These are phyloP conservation scores for Himalopsyche kuldschensis DNA, from an alignment of 2,888 invertebrate species.

Conservation along the genomic window DNA sequence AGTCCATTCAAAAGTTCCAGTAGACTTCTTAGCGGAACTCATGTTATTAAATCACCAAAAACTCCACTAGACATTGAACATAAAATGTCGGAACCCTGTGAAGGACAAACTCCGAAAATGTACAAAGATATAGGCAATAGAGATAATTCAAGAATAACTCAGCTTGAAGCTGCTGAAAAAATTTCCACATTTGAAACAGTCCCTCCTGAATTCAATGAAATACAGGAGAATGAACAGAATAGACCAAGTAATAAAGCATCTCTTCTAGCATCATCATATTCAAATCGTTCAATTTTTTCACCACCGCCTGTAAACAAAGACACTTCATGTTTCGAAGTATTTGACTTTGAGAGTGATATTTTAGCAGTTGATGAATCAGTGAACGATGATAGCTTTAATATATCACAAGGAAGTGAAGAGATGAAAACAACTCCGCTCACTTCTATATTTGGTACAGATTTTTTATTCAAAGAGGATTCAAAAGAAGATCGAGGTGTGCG, in stretches of 20 bases:
- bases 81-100: constrained; percentile 33
- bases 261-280: constrained; percentile 44
- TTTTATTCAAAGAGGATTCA: constrained; percentile 74
- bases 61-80: constrained; percentile 47
- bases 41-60: constrained; percentile 57
- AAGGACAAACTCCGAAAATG: constrained; percentile 26
- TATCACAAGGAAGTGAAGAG: constrained; percentile 64
- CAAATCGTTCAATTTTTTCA: constrained; percentile 70
- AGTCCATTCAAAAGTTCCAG: constrained; percentile 3
- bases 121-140: constrained; percentile 19
- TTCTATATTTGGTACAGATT: constrained; percentile 67
- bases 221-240: constrained; percentile 39
- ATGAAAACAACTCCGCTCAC: constrained; percentile 60
- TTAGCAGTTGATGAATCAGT: constrained; percentile 63
- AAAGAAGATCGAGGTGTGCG: constrained; percentile 79
- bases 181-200: constrained; percentile 44
- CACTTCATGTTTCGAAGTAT: constrained; percentile 60
- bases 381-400: constrained; percentile 66
- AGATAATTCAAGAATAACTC: constrained; percentile 15
- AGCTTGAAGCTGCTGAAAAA: constrained; percentile 41
- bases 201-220: constrained; percentile 48
- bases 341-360: constrained; percentile 65
- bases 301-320: constrained; percentile 65
- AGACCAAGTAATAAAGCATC: constrained; percentile 51
- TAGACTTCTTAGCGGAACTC: constrained; percentile 12